These are phyloP conservation scores for Anthoscopus minutus DNA, from an alignment of 2,113 vertebrate genomes.

Conservation along the genomic window DNA sequence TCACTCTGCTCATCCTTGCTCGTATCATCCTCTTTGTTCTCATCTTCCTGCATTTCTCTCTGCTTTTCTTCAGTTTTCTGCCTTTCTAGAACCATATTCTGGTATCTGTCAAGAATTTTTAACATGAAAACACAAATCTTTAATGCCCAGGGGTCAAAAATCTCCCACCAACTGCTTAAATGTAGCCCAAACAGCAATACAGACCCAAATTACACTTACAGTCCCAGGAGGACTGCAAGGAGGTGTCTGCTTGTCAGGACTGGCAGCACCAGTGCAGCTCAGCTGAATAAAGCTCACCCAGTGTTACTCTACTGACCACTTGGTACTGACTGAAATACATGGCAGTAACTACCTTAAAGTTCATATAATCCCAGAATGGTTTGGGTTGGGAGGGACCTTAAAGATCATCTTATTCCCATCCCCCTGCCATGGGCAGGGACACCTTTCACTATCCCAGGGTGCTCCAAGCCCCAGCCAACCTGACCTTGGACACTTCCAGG, in stretches of 20 bases:
- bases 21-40: background rate
- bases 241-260: background rate
- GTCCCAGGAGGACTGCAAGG: background rate
- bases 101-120: slow-evolving; percentile 47
- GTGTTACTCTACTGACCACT: background rate
- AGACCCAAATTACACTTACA: background rate
- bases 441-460: background rate
- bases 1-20: background rate
- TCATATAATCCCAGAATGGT: background rate
- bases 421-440: background rate
- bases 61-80: slow-evolving; percentile 64
- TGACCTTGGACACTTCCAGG: background rate
- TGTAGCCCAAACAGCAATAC: background rate
- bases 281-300: background rate
- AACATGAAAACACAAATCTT: background rate
- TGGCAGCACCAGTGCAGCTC: background rate
- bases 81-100: slow-evolving; percentile 62
- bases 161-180: background rate
- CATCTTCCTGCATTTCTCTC: slow-evolving; percentile 39
- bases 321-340: background rate
- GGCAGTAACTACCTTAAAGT: background rate
- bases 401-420: background rate
- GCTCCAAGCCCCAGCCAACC: background rate
- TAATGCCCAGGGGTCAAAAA: background rate
- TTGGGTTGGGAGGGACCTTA: background rate